Evolutionary conservation across 2,113 vertebrate species (phyloP).

Genomic region (Calidris pygmaea): DNA sequence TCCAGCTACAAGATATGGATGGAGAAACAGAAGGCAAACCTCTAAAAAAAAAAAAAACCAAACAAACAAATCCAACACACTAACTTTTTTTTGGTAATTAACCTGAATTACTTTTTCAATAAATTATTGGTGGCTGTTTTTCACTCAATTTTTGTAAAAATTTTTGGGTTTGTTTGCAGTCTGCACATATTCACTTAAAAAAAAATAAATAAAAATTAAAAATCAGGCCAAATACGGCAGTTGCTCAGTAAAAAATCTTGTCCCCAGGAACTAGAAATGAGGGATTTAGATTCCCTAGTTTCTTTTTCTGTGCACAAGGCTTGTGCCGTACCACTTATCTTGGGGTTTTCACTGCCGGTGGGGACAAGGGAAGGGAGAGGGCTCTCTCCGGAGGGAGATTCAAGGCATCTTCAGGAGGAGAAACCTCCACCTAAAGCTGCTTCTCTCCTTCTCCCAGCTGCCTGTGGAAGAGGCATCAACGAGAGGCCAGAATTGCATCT

Average conservation of each 20-base stretch:
- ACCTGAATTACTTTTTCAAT: not conserved
- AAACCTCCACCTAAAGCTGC: not conserved
- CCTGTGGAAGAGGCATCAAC: not conserved
- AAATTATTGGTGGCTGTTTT: not conserved
- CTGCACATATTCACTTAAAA: not conserved
- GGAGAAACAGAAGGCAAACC: not conserved
- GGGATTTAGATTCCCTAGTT: not conserved
- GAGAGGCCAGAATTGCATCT: not conserved
- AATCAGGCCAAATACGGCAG: not conserved
- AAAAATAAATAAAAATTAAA: not conserved
- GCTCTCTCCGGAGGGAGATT: not conserved
- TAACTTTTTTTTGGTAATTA: not conserved
- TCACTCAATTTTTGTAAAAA: not conserved
- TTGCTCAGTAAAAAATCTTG: not conserved
- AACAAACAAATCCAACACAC: not conserved
- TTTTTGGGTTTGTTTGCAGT: not conserved
- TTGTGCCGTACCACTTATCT: not conserved
- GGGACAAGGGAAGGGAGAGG: not conserved
- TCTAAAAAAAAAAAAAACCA: not conserved
- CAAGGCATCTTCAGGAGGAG: accelerated
- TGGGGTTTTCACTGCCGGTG: not conserved
- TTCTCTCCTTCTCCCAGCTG: not conserved
- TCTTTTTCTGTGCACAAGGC: not conserved
- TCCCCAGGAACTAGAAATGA: not conserved
- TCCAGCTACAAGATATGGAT: not conserved